Evolutionary conservation across 1,140 invertebrate genomes (phyloP), one percentile per base, ranked within the genome.

Genomic region (Diploscapter pachys): DNA sequence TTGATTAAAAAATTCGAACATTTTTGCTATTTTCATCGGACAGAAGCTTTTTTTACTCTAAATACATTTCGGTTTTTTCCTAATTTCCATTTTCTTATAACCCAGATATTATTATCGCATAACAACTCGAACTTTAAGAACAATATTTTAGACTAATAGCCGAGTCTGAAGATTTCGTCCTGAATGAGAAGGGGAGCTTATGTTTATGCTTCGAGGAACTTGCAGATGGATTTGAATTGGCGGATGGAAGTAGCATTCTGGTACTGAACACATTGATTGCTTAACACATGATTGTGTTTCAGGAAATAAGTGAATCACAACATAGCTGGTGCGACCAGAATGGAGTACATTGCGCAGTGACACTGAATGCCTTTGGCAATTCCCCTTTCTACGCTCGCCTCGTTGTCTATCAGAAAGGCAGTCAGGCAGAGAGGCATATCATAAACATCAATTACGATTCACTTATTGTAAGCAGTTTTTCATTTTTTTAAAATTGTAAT

Each of bases 241-340:
- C 31, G 31, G 31, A 31, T 31, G 31, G 31, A 31, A 31, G 31
- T 31, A 31, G 31, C 31, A 31, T 31, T 31, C 31, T 31, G 31
- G 31, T 31, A 31, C 31, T 31, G 31, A 31, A 31, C 31, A 31
- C 31, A 31, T 31, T 31, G 31, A 31, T 31, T 31, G 31, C 1
- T 31, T 31, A 31, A 31, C 31, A 31, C 2, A 5, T n/a, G 9
- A 9, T 3, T n/a, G 11, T 49, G 51, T 63, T 81, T 62, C 51
- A 82, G 81, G 82, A 83, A 63, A 83, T 83, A 51, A 63, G 83
- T 5, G 83, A 81, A 53, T 62, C 63, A 6, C 80, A 80, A 53
- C 83, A 85, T 65, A 63, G 70, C 51, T 85, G 83, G 83, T 84
- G 81, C 72, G 71, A 79, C 59, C 82, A 83, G 65, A 83, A 83